phyloP scores from a whole-genome alignment of 2,113 vertebrate species.

The Sus scrofa region DNA sequence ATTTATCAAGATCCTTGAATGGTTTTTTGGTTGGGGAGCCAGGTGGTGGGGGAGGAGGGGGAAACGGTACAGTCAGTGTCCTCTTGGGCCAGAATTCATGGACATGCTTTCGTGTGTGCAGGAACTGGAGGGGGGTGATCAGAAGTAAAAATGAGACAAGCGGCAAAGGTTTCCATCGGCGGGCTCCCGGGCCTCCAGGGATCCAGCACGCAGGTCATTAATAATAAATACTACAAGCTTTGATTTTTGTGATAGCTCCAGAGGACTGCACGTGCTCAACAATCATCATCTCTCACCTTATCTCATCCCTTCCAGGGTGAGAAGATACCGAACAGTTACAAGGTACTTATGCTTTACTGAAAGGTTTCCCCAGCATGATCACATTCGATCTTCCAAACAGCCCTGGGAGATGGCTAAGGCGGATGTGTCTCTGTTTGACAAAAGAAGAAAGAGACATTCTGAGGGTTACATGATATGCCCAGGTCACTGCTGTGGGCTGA shows the following conservation, averaged over 20 bases:
- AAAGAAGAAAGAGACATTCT: background rate
- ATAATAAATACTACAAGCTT: constrained; percentile 73
- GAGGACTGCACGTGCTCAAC: constrained; percentile 27
- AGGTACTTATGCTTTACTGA: background rate
- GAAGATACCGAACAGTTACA: background rate
- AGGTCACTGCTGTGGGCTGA: background rate
- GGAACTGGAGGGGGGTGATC: background rate
- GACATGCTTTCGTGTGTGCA: background rate
- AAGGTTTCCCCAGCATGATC: background rate
- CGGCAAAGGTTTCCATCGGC: constrained; percentile 30
- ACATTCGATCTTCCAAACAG: background rate
- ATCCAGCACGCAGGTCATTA: constrained; percentile 58
- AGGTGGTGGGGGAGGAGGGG: background rate
- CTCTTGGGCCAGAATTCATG: background rate
- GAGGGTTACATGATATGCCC: background rate
- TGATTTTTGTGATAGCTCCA: constrained; percentile 69
- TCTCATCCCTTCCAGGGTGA: constrained; percentile 34
- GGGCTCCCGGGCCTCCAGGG: constrained; percentile 28
- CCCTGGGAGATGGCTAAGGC: background rate
- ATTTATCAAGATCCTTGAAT: constrained; percentile 13
- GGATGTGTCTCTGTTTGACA: background rate
- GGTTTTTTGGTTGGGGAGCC: rapidly evolving
- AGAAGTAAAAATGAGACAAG: background rate
- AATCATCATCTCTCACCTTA: constrained; percentile 66
- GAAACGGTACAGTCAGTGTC: background rate